Percentiles rank a stretch among this genome's conserved stretches.
Conservation (phyloP, 1,140 invertebrate genomes). For the Papilio glaucus region DNA sequence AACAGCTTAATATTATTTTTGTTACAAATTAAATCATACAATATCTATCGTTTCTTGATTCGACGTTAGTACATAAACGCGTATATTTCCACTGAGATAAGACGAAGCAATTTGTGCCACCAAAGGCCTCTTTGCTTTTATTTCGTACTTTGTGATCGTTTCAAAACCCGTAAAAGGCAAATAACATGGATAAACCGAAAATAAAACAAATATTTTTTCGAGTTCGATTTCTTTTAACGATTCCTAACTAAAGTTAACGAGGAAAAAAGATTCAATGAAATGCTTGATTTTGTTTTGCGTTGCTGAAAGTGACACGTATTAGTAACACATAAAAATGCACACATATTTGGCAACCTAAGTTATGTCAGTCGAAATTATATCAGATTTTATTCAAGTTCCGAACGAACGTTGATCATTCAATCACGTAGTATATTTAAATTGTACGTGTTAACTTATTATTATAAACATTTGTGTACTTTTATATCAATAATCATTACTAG, state of each 20-base stretch:
- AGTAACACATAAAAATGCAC: background rate
- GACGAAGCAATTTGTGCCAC: slow-evolving; percentile 31
- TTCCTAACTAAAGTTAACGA: slow-evolving; percentile 23
- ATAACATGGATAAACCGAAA: slow-evolving; percentile 28
- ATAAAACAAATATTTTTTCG: slow-evolving; percentile 32
- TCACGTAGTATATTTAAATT: no score
- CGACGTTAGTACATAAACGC: slow-evolving; percentile 9
- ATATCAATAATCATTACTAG: no score
- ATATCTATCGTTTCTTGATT: background rate
- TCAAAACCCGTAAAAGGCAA: slow-evolving; percentile 27
- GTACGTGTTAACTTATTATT: no score
- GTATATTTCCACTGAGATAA: slow-evolving; percentile 24
- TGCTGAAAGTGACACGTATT: slow-evolving; percentile 9
- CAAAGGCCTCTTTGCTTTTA: slow-evolving; percentile 25
- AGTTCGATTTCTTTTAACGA: slow-evolving; percentile 31
- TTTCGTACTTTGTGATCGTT: slow-evolving; percentile 27
- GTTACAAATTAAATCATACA: background rate
- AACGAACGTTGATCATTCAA: no score
- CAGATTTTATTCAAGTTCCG: no score
- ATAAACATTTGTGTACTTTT: no score
- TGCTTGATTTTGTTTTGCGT: background rate
- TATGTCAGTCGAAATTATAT: no score
- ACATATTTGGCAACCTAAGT: no score
- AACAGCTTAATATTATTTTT: background rate
- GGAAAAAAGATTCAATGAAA: background rate